phyloP scores from a whole-genome alignment of 2,113 vertebrate species.

The Isurus oxyrinchus region DNA sequence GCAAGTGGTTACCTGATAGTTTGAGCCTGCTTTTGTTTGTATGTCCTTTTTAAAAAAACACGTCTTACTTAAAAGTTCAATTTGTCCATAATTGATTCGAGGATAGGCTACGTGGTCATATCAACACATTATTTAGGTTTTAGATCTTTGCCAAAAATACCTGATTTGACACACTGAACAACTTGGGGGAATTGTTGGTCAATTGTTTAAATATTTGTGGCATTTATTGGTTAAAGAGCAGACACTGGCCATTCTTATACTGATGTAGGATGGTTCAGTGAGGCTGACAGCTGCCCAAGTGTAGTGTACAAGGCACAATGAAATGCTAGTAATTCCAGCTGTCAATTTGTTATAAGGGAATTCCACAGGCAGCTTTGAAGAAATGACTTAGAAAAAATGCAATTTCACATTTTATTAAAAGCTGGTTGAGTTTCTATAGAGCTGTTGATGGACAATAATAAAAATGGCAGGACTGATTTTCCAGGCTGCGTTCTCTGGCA shows the following conservation, averaged over 20 bases:
- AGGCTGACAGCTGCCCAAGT: neutral
- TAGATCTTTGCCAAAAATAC: neutral
- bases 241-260: neutral
- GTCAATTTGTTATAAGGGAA: neutral
- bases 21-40: too few relatives aligned
- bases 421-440: neutral
- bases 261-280: neutral
- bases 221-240: neutral
- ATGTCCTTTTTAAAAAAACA: too few relatives aligned
- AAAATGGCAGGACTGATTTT: neutral
- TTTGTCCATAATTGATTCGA: too few relatives aligned
- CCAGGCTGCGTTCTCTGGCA: neutral
- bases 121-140: neutral
- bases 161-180: neutral
- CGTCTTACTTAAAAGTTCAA: too few relatives aligned
- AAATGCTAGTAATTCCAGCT: constrained; percentile 7
- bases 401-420: neutral
- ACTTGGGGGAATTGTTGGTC: neutral
- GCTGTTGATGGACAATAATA: neutral
- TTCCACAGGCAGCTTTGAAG: neutral
- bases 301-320: neutral
- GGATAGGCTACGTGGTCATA: too few relatives aligned
- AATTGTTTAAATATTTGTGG: constrained; percentile 21
- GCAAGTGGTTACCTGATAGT: too few relatives aligned
- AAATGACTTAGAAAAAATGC: neutral